Conservation (phyloP, 2,113 vertebrate genomes). For the Pterophyllum scalare region DNA sequence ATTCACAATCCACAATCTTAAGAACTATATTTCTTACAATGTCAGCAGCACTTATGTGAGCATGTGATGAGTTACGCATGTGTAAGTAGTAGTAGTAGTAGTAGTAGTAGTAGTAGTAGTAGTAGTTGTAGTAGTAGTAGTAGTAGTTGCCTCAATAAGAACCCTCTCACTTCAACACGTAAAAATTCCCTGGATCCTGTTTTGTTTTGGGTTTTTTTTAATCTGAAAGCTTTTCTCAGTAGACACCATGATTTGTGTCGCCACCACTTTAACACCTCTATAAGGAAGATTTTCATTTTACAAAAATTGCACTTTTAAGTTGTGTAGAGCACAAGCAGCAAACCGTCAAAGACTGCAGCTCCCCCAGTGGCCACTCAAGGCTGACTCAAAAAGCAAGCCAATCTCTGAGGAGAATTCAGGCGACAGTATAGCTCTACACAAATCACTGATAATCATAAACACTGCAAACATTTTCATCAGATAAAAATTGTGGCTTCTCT, state of each 20-base stretch:
- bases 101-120: too few species aligned
- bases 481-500: neutral
- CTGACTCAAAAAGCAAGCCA: neutral
- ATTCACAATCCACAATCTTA: neutral
- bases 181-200: neutral
- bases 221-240: too few species aligned
- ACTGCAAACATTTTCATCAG: neutral
- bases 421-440: neutral
- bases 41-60: accelerated
- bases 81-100: too few species aligned
- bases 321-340: neutral
- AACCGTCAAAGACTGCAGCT: neutral
- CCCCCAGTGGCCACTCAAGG: neutral
- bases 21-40: neutral
- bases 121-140: too few species aligned
- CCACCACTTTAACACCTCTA: neutral
- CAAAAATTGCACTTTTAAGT: neutral
- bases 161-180: neutral
- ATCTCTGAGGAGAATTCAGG: neutral
- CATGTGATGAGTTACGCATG: neutral
- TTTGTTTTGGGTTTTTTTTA: too few species aligned
- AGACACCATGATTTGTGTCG: too few species aligned
- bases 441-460: neutral
- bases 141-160: neutral
- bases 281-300: neutral